Percentiles rank a stretch among this genome's conserved stretches.
Evolutionary conservation across 2,797 vertebrate genomes (phyloP).

Genomic region (Macropus fuliginosus): DNA sequence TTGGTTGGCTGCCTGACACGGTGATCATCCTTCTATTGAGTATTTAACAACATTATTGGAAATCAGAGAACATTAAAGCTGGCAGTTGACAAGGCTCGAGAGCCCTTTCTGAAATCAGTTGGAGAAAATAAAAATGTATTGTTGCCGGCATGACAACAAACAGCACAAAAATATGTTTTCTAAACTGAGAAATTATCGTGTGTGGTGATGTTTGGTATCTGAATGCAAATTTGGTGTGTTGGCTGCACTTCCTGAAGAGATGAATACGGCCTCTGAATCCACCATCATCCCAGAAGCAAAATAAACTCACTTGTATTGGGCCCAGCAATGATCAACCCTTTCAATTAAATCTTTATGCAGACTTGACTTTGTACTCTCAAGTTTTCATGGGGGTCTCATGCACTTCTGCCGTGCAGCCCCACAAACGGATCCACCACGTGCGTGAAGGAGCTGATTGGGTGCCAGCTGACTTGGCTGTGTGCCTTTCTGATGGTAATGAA

Average conservation of each 20-base stretch:
- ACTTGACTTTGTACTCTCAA: slow-evolving; percentile 77
- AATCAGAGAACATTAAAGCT: not conserved
- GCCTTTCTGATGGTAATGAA: slow-evolving; percentile 90
- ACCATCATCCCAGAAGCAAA: slow-evolving; percentile 70
- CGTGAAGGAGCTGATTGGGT: slow-evolving; percentile 84
- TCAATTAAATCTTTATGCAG: slow-evolving; percentile 78
- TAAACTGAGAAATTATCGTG: slow-evolving; percentile 80
- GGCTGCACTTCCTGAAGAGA: slow-evolving; percentile 77
- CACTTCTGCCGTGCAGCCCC: slow-evolving; percentile 82
- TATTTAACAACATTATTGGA: not conserved
- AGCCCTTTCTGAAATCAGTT: slow-evolving; percentile 70
- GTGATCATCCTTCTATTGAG: not conserved
- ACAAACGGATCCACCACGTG: slow-evolving; percentile 82
- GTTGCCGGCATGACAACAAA: slow-evolving; percentile 76
- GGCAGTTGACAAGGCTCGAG: slow-evolving; percentile 68
- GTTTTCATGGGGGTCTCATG: slow-evolving; percentile 74
- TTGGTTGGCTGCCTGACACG: not conserved
- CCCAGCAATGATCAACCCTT: slow-evolving; percentile 76
- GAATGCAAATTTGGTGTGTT: slow-evolving; percentile 78
- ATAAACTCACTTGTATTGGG: slow-evolving; percentile 74
- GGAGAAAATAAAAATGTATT: slow-evolving; percentile 73
- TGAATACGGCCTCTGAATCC: slow-evolving; percentile 71
- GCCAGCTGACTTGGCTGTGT: slow-evolving; percentile 88
- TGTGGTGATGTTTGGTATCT: slow-evolving; percentile 76
- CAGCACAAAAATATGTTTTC: slow-evolving; percentile 77